phyloP scores from a whole-genome alignment of 2,797 vertebrate genomes.

The Acanthopagrus latus region DNA sequence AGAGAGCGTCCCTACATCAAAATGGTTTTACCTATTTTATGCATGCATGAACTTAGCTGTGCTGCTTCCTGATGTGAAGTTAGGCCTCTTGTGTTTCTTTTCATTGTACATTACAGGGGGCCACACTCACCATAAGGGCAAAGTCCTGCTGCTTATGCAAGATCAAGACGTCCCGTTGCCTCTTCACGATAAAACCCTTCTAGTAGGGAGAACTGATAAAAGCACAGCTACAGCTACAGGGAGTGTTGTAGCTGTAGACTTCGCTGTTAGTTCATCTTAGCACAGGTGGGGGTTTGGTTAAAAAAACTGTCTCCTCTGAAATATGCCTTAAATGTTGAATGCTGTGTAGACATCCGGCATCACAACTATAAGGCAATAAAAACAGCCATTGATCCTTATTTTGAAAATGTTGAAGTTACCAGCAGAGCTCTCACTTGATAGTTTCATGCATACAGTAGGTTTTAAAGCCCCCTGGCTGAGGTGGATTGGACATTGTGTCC shows the following conservation, averaged over 20 bases:
- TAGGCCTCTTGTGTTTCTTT: no score
- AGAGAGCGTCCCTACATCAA: neutral
- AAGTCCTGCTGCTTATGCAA: neutral
- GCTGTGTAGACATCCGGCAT: neutral
- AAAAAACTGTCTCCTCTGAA: neutral
- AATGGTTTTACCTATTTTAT: neutral
- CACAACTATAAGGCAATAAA: neutral
- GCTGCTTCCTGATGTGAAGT: neutral
- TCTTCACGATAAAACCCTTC: neutral
- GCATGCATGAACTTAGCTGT: neutral
- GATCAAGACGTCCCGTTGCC: neutral
- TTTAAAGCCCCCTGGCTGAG: constrained; percentile 14
- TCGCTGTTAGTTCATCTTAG: neutral
- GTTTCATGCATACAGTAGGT: neutral
- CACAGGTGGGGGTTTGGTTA: neutral
- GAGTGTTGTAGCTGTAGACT: neutral
- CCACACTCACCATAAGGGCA: neutral
- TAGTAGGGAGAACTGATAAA: neutral
- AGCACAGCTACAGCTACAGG: neutral
- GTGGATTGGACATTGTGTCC: constrained; percentile 28
- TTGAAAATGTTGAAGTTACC: neutral
- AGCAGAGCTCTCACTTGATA: constrained; percentile 13
- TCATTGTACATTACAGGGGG: no score
- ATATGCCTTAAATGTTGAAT: no score
- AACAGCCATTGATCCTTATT: constrained; percentile 2